Evolutionary conservation across 2,797 vertebrate species (phyloP), one percentile per base, ranked within the genome.

Genomic region (Gallinago stenura): DNA sequence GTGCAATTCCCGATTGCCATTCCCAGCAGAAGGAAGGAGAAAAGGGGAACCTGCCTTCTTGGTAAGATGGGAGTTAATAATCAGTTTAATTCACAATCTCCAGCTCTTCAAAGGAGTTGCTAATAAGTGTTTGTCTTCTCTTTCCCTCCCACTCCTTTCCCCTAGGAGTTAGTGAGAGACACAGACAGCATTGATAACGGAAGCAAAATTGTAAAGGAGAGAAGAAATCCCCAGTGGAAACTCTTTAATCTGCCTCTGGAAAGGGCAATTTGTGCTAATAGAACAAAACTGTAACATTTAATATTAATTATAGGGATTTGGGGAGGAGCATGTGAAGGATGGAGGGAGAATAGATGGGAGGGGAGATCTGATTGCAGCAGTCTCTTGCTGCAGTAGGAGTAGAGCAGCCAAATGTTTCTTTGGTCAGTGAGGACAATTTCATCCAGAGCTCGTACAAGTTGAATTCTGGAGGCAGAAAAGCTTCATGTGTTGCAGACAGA

Each of bases 231-330:
- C 95, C 22, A 25, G 94, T 78, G 96, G 76, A 80, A 97, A 86
- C 79, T 58, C 94, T 96, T 96, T 97, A 97, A 96, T 97, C 87
- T 95, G 94, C 65, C 90, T 95, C 93, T 94, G 66, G 92, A 97
- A 95, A 96, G 97, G 91, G 87, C 86, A 97, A 94, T 96, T 93
- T 95, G 87, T 96, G 95, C 97, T 97, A 97, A 97, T 93, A 80
- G 93, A 76, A 96, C 93, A 97, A 96, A 97, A 97, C 89, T 90
- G 91, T 86, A 91, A 91, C 33, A 0, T 95, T 97, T 96, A 96
- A 91, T 96, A 93, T 95, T 97, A 97, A 97, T 97, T 97, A 96
- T 53, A 94, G 41, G 35, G 71, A 77, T 30, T 85, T 54, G 25
- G 71, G 91, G 93, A 94, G 94, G 92, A 91, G 85, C 73, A 31